These are phyloP conservation scores for Arizona elegans DNA, from an alignment of 2,113 vertebrate genomes.

Conservation along the genomic window DNA sequence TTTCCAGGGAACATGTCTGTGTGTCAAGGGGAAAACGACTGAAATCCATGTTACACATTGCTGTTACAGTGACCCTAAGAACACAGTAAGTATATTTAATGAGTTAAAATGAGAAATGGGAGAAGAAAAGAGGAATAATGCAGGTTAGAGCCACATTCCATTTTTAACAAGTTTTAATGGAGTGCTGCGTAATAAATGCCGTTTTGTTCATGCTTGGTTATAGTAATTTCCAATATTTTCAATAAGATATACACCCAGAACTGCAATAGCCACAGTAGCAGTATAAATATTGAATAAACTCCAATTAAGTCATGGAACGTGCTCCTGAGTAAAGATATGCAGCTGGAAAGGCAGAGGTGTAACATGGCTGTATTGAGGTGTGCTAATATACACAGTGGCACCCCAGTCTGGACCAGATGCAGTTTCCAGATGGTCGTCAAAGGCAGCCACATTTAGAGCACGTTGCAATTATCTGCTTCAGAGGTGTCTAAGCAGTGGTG, in stretches of 20 bases:
- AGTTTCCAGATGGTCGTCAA: background rate
- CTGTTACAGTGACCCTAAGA: conserved; percentile 91
- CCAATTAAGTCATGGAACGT: background rate
- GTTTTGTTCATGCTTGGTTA: background rate
- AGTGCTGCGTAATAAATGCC: background rate
- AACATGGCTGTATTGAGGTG: background rate
- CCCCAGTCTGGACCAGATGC: background rate
- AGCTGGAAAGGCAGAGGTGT: background rate
- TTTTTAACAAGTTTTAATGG: background rate
- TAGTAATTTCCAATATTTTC: background rate
- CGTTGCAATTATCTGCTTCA: background rate
- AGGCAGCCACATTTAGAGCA: background rate
- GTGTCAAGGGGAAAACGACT: conserved; percentile 96
- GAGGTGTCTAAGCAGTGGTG: background rate
- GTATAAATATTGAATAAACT: background rate
- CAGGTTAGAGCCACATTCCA: background rate
- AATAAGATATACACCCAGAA: background rate
- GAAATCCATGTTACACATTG: conserved; percentile 99
- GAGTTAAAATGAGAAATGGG: background rate
- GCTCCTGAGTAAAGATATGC: background rate
- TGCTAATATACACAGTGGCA: background rate
- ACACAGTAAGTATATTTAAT: conserved; percentile 36
- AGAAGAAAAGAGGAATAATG: background rate
- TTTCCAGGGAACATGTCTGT: conserved; percentile 94
- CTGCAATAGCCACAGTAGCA: background rate